Conservation (phyloP, 2,888 invertebrate genomes). For the Archips crataeganus region DNA sequence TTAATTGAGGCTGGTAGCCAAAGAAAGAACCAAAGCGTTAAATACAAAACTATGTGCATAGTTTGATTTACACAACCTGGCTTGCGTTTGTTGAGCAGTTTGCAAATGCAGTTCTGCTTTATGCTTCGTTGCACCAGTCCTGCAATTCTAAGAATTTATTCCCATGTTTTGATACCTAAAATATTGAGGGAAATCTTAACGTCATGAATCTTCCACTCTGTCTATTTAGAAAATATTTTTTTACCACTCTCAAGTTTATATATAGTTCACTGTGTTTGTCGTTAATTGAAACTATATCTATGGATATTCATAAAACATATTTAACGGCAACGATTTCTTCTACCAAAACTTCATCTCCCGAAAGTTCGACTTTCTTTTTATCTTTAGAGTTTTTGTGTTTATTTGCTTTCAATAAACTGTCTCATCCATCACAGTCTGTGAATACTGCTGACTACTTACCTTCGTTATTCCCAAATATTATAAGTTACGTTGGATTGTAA, state of each 20-base stretch:
- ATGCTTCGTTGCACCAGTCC: constrained; percentile 2
- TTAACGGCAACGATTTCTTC: background rate
- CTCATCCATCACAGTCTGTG: constrained; percentile 2
- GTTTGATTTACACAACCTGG: constrained; percentile 23
- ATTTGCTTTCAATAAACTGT: constrained; percentile 7
- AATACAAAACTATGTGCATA: constrained; percentile 9
- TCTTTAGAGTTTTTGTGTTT: background rate
- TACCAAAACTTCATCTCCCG: too few relatives aligned
- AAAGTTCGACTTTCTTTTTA: background rate
- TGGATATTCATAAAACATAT: background rate
- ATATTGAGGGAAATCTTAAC: background rate
- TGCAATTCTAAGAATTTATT: constrained; percentile 11
- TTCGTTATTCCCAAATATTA: background rate
- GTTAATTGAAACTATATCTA: too few relatives aligned
- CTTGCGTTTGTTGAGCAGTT: constrained; percentile 31
- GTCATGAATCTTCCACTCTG: too few relatives aligned
- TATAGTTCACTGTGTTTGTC: too few relatives aligned
- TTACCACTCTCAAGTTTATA: too few relatives aligned
- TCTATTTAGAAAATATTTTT: background rate
- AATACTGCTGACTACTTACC: constrained; percentile 8
- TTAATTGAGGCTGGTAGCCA: background rate
- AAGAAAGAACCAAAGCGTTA: constrained; percentile 14
- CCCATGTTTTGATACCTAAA: background rate
- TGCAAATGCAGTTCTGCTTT: constrained; percentile 8
- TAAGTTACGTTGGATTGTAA: background rate